Base-by-base conservation (phyloP, 2,888 invertebrate species). In the Thera britannica region DNA sequence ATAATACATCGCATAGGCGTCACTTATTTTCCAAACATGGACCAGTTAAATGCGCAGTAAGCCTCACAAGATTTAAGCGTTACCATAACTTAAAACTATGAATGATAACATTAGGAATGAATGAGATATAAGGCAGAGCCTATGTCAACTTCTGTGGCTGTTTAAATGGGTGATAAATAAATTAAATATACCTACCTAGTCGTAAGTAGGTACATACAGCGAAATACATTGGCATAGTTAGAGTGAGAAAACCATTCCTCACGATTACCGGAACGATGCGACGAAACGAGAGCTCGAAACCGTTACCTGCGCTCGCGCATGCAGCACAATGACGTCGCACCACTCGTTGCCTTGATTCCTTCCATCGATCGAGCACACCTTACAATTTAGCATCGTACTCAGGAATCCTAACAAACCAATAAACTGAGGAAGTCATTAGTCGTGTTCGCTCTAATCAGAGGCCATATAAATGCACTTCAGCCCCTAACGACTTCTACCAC, bases 31-130 rank as follows among this genome's bases (percentile, higher is more conserved):
- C 78, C 77, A 86, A 87, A 86, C 87, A 90, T 85, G 84, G 78
- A 83, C 83, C 81, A 89, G 83, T 72, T 92, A 92, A 92, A 92
- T 92, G 92, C 92, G 86, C 86, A 82, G 77, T 79, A 90, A 92
- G 92, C 92, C 92, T 92, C 92, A 86, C 82, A 82, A 83, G 82
- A 81, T 82, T 82, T 84, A 87, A 88, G 86, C 88, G 82, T 83
- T 79, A 77, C 76, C 54, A 78, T 77, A 73, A 75, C 77, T 81
- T 75, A 74, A 55, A 65, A 64, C 56, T 77, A 75, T 72, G 36
- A 74, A 70, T 79, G 75, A 77, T 78, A 23, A 57, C 56, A 5
- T 56, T 56, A 77, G 4, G 71, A 79, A 61, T 69, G 51, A 58
- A 77, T 80, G 82, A 83, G 80, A 82, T 77, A 75, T 75, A 77